Evolutionary conservation across 2,797 vertebrate species (phyloP), one percentile per base, ranked within the genome.

Genomic region (Scyliorhinus canicula): DNA sequence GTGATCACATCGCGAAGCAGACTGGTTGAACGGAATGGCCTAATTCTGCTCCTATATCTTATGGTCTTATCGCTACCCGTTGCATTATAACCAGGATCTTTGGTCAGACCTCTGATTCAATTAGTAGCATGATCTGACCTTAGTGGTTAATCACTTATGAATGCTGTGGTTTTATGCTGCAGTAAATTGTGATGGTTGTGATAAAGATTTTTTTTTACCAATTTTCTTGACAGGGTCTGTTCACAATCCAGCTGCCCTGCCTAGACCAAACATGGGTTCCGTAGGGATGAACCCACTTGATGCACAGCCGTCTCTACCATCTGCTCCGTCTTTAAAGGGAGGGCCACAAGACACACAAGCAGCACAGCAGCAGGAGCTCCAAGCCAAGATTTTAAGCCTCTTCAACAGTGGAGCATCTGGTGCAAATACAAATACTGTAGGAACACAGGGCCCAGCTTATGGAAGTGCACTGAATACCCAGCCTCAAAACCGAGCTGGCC

Each of bases 361-460:
- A 94, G 50, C 67, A 94, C 96, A 97, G 95, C 98, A 98, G 95
- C 98, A 99, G 97, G 99, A 99, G 97, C 98, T 99, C 95, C 99
- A 99, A 96, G 99, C 99, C 95, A 99, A 99, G 97, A 99, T 99
- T 96, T 98, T 99, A 96, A 99, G 99, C 96, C 98, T 99, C 95
- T 99, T 99, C 96, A 99, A 98, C 96, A 99, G 98, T 0, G 98
- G 98, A 84, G 96, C 97, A 0, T 97, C 97, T 71, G 93, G 93
- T 4, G 16, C 93, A 50, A 94, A 94, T 55, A 74, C 93, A 12
- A 94, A 94, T 8, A n/a, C 97, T 0, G 96, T 96, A 21, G 95
- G 95, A 88, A n/a, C 96, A 95, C 96, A 97, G 0, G 97, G 95
- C 96, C 97, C 97, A 95, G 97, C 96, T 97, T 98, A 97, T 95